These are phyloP conservation scores for Calyptomena viridis DNA, from an alignment of 2,113 vertebrate species.

Conservation along the genomic window DNA sequence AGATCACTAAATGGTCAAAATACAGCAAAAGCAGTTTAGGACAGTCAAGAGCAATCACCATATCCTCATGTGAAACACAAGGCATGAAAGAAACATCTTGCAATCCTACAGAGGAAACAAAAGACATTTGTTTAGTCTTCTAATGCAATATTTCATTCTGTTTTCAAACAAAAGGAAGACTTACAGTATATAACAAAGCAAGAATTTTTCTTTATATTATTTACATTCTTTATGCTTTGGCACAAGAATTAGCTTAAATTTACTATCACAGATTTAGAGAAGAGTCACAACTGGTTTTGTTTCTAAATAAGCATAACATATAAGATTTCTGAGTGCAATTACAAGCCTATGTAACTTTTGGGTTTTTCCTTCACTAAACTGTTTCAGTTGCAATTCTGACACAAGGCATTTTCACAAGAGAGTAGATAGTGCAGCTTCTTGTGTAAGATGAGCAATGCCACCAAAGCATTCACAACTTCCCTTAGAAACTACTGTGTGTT, in stretches of 20 bases:
- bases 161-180: not conserved
- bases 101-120: not conserved
- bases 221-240: not conserved
- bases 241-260: not conserved
- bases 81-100: not conserved
- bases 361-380: not conserved
- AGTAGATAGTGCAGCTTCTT: not conserved
- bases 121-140: not conserved
- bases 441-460: not conserved
- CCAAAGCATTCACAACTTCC: not conserved
- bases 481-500: not conserved
- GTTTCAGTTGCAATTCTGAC: not conserved
- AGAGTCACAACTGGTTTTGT: not conserved
- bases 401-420: rapidly evolving
- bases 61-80: not conserved
- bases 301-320: not conserved
- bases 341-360: not conserved
- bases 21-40: not conserved
- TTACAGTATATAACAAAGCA: not conserved
- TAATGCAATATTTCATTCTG: not conserved
- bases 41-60: not conserved
- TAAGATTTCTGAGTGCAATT: not conserved
- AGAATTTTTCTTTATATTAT: not conserved
- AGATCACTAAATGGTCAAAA: not conserved
- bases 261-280: not conserved